A percentile compares a stretch with the other conserved stretches of the same genome.
These are phyloP conservation scores for Anagyrus pseudococci DNA, from an alignment of 2,888 invertebrate genomes.

Conservation along the genomic window DNA sequence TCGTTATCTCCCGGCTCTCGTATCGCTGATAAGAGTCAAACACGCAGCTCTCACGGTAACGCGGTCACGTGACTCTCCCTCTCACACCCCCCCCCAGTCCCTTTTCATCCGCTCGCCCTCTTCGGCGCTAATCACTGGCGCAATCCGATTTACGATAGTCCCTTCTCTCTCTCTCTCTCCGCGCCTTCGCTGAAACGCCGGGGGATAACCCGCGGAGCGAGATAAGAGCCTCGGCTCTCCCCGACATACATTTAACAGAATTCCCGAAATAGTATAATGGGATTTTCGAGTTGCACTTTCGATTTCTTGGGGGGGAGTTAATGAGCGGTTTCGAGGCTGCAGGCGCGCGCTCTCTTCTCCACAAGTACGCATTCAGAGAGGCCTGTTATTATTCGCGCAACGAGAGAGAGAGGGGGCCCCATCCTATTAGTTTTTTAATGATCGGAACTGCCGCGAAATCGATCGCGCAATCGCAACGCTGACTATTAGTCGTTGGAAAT, in stretches of 20 bases:
- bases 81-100: neutral
- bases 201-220: constrained; percentile 14
- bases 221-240: constrained; percentile 26
- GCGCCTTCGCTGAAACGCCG: too few species aligned
- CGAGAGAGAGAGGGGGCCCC: too few species aligned
- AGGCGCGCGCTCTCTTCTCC: neutral
- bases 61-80: constrained; percentile 26
- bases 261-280: constrained; percentile 28
- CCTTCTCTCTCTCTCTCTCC: neutral
- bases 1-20: constrained; percentile 46
- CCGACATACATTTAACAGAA: constrained; percentile 28
- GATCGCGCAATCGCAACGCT: too few species aligned
- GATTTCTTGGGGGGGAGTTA: constrained; percentile 4
- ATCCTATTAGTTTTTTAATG: too few species aligned
- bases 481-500: too few species aligned
- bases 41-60: constrained; percentile 44
- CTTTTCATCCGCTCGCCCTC: neutral
- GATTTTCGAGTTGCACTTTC: constrained; percentile 26
- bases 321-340: constrained; percentile 11
- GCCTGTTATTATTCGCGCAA: too few species aligned
- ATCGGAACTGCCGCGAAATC: too few species aligned
- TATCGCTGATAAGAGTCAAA: constrained; percentile 43
- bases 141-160: constrained; percentile 37
- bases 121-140: constrained; percentile 33
- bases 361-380: too few species aligned